Percentiles rank a stretch among this genome's conserved stretches.
These are phyloP conservation scores for Carpatolechia fugitivella DNA, from an alignment of 2,888 invertebrate genomes.

Conservation along the genomic window DNA sequence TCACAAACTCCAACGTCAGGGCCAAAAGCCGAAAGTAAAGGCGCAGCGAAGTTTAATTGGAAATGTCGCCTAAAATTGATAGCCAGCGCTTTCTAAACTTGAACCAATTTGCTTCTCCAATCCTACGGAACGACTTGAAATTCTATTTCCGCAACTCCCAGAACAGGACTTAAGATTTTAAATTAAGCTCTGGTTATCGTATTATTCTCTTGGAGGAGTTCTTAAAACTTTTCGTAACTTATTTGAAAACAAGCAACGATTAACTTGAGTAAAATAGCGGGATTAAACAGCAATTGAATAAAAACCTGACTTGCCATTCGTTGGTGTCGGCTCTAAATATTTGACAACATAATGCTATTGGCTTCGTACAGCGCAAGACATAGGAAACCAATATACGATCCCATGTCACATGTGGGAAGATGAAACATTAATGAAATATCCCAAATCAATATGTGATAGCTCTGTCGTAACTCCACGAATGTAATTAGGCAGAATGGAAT, in stretches of 20 bases:
- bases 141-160: constrained; percentile 43
- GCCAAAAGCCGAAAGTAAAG: constrained; percentile 33
- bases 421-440: constrained; percentile 6
- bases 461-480: constrained; percentile 1
- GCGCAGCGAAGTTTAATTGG: constrained; percentile 68
- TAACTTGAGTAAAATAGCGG: background rate
- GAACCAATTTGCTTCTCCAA: constrained; percentile 57
- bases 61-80: constrained; percentile 68
- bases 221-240: background rate
- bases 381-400: background rate
- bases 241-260: background rate
- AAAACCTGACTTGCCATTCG: too few relatives aligned
- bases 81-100: constrained; percentile 55
- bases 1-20: constrained; percentile 15
- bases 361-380: background rate
- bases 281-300: too few relatives aligned
- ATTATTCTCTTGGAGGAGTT: constrained; percentile 2
- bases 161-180: constrained; percentile 31
- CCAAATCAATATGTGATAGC: background rate
- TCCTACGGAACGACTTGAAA: constrained; percentile 41
- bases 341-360: background rate
- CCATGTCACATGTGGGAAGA: constrained; percentile 4
- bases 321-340: background rate
- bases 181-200: constrained; percentile 23
- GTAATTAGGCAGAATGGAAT: background rate